These are phyloP conservation scores for Lanius collurio DNA, from an alignment of 2,113 vertebrate species.

Conservation along the genomic window DNA sequence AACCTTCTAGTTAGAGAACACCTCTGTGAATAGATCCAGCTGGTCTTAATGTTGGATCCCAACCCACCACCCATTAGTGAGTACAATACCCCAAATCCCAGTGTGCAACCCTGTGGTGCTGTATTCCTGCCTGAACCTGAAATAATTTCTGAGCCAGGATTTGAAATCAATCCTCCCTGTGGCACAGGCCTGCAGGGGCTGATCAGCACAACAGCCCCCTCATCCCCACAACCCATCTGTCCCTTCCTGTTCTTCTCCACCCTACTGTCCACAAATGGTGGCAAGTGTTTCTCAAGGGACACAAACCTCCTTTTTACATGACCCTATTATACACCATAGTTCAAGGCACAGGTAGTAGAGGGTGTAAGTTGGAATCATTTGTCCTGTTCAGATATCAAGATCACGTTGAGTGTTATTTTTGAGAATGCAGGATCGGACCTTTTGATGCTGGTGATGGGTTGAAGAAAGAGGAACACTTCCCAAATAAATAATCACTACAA, in stretches of 20 bases:
- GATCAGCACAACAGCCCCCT: not conserved
- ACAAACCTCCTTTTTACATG: not conserved
- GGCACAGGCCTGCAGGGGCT: not conserved
- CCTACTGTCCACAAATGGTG: not conserved
- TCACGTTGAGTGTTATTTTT: not conserved
- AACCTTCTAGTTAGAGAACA: not conserved
- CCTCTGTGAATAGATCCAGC: not conserved
- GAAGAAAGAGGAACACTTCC: not conserved
- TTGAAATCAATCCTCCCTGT: not conserved
- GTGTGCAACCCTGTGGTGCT: not conserved
- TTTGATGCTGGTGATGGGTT: not conserved
- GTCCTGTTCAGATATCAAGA: not conserved
- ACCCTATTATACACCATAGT: not conserved
- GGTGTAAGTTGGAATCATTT: not conserved
- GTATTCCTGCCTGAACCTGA: not conserved
- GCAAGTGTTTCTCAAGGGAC: not conserved
- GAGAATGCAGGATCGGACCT: not conserved
- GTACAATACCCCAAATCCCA: not conserved
- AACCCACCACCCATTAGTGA: not conserved
- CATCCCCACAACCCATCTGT: not conserved
- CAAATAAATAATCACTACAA: not conserved
- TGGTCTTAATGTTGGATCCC: not conserved
- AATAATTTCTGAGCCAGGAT: not conserved
- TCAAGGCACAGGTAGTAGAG: not conserved
- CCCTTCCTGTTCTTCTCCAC: not conserved